Percentiles rank a stretch among this genome's conserved stretches.
These are phyloP conservation scores for Sarcophaga variegata DNA, from an alignment of 2,888 invertebrate species.

Conservation along the genomic window DNA sequence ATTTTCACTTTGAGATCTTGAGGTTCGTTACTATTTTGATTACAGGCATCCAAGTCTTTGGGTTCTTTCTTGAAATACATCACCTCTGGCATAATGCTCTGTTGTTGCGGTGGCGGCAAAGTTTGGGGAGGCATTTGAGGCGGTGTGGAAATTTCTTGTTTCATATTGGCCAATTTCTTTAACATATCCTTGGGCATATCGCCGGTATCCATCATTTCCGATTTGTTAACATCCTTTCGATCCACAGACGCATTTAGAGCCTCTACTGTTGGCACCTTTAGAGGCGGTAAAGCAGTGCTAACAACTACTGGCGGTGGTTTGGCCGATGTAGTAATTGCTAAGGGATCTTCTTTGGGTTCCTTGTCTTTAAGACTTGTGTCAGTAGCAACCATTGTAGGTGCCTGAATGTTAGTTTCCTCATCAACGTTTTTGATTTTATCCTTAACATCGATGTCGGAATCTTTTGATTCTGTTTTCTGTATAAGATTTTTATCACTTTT, in stretches of 20 bases:
- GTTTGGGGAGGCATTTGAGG: conserved; percentile 69
- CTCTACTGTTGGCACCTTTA: conserved; percentile 79
- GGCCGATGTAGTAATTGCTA: conserved; percentile 55
- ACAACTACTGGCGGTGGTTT: conserved; percentile 49
- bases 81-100: conserved; percentile 81
- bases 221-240: conserved; percentile 75
- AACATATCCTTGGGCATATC: conserved; percentile 79
- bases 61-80: conserved; percentile 84
- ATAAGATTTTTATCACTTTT: conserved; percentile 78
- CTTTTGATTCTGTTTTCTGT: conserved; percentile 70
- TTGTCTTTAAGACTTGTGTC: conserved; percentile 67
- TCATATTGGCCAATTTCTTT: conserved; percentile 81
- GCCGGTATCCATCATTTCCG: conserved; percentile 73
- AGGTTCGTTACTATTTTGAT: conserved; percentile 84
- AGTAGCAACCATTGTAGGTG: conserved; percentile 74
- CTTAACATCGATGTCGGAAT: conserved; percentile 75
- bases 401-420: conserved; percentile 81
- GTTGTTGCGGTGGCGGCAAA: conserved; percentile 56
- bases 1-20: conserved; percentile 89
- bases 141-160: conserved; percentile 78
- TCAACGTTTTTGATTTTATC: conserved; percentile 80
- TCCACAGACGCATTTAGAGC: conserved; percentile 77
- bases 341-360: conserved; percentile 68
- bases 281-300: conserved; percentile 64
- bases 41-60: conserved; percentile 82